These are phyloP conservation scores for Hippocampus zosterae DNA, from an alignment of 2,113 vertebrate genomes.

Conservation along the genomic window DNA sequence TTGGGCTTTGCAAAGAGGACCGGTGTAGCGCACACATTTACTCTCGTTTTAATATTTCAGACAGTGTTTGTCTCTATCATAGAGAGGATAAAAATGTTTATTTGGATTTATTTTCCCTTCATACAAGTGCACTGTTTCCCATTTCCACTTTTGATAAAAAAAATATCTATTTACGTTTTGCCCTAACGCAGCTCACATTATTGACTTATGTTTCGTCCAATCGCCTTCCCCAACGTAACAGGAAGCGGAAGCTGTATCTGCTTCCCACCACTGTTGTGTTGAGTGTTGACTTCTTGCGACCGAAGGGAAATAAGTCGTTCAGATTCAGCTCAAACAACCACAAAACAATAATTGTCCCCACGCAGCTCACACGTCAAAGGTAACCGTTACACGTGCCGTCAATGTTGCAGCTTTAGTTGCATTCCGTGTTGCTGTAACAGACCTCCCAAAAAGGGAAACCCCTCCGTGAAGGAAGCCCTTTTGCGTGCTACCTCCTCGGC, in stretches of 20 bases:
- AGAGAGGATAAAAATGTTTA: not conserved
- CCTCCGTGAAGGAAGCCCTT: conserved; percentile 55
- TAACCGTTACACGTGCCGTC: conserved; percentile 46
- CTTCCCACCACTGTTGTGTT: conserved; percentile 47
- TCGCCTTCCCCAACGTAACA: conserved; percentile 9
- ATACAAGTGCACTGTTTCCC: too few species aligned
- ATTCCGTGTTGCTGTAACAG: not conserved
- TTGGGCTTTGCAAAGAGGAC: not conserved
- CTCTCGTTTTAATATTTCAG: not conserved
- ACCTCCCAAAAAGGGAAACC: conserved; percentile 22
- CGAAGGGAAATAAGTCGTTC: conserved; percentile 58
- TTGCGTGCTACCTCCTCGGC: conserved; percentile 37
- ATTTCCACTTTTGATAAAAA: too few species aligned
- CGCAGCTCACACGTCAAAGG: conserved; percentile 52
- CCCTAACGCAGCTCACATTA: not conserved
- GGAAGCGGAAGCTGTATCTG: conserved; percentile 51
- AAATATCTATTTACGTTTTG: not conserved
- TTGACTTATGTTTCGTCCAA: conserved; percentile 50
- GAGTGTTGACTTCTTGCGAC: conserved; percentile 67
- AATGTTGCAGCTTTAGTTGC: conserved; percentile 4
- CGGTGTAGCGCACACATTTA: not conserved
- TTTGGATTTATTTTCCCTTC: not conserved
- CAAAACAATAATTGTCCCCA: conserved; percentile 20
- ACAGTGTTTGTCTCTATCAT: not conserved
- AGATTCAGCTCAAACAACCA: conserved; percentile 40